These are phyloP conservation scores for Danaus melanippus DNA, from an alignment of 1,140 invertebrate genomes.

Conservation along the genomic window DNA sequence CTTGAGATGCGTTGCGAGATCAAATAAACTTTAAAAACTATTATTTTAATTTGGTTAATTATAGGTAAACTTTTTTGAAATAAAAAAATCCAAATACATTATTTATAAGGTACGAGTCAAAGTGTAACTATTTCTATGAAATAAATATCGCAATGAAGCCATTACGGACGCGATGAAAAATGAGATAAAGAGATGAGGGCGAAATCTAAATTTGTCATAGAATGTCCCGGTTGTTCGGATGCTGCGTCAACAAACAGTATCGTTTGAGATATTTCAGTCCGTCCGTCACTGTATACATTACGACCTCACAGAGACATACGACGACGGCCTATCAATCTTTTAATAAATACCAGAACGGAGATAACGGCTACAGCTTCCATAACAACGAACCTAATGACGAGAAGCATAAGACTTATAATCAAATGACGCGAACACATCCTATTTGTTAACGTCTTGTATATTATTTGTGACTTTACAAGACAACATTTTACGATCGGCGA, in stretches of 20 bases:
- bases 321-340: slow-evolving; percentile 66
- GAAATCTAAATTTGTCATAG: slow-evolving; percentile 49
- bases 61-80: no score
- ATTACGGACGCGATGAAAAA: slow-evolving; percentile 19
- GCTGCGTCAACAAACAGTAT: slow-evolving; percentile 53
- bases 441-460: slow-evolving; percentile 30
- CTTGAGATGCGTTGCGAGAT: no score
- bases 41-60: no score
- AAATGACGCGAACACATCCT: slow-evolving; percentile 14
- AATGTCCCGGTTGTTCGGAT: slow-evolving; percentile 37
- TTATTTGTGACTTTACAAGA: slow-evolving; percentile 57
- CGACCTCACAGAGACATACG: slow-evolving; percentile 57
- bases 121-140: slow-evolving; percentile 2
- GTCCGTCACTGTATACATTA: slow-evolving; percentile 51
- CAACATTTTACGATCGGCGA: slow-evolving; percentile 54
- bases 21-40: no score
- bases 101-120: no score
- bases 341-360: slow-evolving; percentile 56
- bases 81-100: no score
- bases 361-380: slow-evolving; percentile 20
- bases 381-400: background rate
- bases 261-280: slow-evolving; percentile 57
- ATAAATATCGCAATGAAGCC: slow-evolving; percentile 16
- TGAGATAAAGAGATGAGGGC: slow-evolving; percentile 8
- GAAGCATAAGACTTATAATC: slow-evolving; percentile 19